Percentiles rank a stretch among this genome's conserved stretches.
phyloP scores from a whole-genome alignment of 2,888 invertebrate species.

The Itoplectis maculator region DNA sequence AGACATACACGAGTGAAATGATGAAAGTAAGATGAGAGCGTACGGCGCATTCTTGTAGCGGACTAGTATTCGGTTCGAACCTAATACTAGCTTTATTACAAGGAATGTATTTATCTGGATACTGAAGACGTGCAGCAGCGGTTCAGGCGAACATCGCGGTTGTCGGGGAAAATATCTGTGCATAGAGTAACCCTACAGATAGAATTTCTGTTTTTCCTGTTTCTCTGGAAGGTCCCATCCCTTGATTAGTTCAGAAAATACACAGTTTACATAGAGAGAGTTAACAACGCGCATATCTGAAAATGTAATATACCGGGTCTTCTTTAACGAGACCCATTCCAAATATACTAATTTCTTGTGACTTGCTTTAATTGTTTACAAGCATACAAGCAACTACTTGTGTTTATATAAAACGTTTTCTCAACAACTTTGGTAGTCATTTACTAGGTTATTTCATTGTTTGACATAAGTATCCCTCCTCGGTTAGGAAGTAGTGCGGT shows the following conservation, averaged over 20 bases:
- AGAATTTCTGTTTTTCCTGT: not conserved
- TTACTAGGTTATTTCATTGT: not conserved
- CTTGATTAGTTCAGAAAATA: not conserved
- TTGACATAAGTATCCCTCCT: slow-evolving; percentile 1
- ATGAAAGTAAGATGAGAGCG: not conserved
- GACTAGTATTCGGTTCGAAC: not conserved
- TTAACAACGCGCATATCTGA: not conserved
- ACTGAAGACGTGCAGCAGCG: not conserved
- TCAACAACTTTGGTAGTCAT: not conserved
- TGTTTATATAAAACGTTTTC: too few species aligned
- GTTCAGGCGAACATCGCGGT: too few species aligned
- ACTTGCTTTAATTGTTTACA: too few species aligned
- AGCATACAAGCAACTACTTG: too few species aligned
- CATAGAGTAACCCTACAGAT: not conserved
- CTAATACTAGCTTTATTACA: not conserved
- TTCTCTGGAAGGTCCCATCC: not conserved
- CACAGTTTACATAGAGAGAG: not conserved
- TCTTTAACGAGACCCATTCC: not conserved
- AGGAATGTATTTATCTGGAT: not conserved
- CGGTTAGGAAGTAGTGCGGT: not conserved
- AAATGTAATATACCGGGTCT: not conserved
- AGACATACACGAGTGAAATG: not conserved
- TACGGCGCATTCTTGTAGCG: not conserved
- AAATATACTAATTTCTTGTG: too few species aligned
- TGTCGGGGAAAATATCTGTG: not conserved